Evolutionary conservation across 2,888 invertebrate species (phyloP).

Genomic region (Autographa pulchrina): DNA sequence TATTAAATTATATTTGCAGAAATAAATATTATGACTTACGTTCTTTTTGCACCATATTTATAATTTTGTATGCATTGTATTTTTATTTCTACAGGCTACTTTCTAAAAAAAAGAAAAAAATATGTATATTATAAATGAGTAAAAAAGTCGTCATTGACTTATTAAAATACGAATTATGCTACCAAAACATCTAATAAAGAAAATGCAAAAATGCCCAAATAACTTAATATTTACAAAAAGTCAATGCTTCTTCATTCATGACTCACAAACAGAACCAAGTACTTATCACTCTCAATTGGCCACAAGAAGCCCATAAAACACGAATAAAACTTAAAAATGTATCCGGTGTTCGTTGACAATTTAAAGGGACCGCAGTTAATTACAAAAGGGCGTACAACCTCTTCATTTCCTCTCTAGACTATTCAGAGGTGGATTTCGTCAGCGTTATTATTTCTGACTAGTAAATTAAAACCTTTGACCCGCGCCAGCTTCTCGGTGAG

Average conservation of each 20-base stretch:
- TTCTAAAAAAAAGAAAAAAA: too few species aligned
- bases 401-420: slow-evolving; percentile 49
- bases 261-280: not conserved
- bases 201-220: not conserved
- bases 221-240: not conserved
- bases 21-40: too few species aligned
- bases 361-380: slow-evolving; percentile 52
- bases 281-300: slow-evolving; percentile 5
- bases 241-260: not conserved
- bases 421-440: slow-evolving; percentile 54
- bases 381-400: slow-evolving; percentile 51
- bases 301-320: not conserved
- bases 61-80: too few species aligned
- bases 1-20: not conserved
- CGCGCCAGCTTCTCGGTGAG: slow-evolving; percentile 22
- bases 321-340: slow-evolving; percentile 9
- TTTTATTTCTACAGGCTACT: too few species aligned
- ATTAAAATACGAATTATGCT: too few species aligned
- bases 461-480: slow-evolving; percentile 63
- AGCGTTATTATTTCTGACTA: slow-evolving; percentile 57
- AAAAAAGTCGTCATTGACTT: too few species aligned
- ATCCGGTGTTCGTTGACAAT: slow-evolving; percentile 43
- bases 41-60: too few species aligned
- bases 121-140: too few species aligned
- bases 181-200: not conserved